Base-by-base conservation (phyloP, 2,888 invertebrate species). In the Agrotis puta region DNA sequence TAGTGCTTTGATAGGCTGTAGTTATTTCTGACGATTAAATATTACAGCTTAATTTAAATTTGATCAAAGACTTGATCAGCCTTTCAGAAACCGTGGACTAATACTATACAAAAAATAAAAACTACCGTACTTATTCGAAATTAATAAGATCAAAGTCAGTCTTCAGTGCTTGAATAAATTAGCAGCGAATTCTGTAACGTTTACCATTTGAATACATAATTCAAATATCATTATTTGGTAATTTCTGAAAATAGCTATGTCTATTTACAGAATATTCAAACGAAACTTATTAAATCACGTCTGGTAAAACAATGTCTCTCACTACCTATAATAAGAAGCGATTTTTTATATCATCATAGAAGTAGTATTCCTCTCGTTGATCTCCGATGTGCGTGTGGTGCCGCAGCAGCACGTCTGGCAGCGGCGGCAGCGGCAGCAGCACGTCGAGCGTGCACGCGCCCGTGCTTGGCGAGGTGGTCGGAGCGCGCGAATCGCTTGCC, bases 381-480 rank as follows among this genome's bases (percentile, higher is more conserved):
- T 74, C 87, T 81, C 39, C 89, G 78, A 63, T 86, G 83, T 16
- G 83, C 54, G 51, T 85, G 85, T 27, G 83, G 50, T n/a, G 85
- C 73, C 3, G 84, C 67, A 56, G 89, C 72, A 33, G 84, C 87
- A 56, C 85, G 88, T 79, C 83, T 88, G 63, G 77, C 91, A 69
- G 80, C 90, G 0, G 87, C 92, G 22, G 94, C 93, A 9, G 93
- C 94, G 11, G 93, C 93, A 6, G 94, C 95, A 11, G 94, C 94
- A n/a, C 95, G 93, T 16, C 98, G 97, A 59, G 98, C 97, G 91
- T 98, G 98, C 11, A 98, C 98, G 85, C 98, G 98, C 20, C 98
- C 97, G 92, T 99, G 99, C 92, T 99, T 99, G 39, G 99, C 97
- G 70, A 99, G 96, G 92, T 99, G 99, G 92, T 99, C 99, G 43